Evolutionary conservation across 2,113 vertebrate species (phyloP).

Genomic region (Tamias sibiricus): DNA sequence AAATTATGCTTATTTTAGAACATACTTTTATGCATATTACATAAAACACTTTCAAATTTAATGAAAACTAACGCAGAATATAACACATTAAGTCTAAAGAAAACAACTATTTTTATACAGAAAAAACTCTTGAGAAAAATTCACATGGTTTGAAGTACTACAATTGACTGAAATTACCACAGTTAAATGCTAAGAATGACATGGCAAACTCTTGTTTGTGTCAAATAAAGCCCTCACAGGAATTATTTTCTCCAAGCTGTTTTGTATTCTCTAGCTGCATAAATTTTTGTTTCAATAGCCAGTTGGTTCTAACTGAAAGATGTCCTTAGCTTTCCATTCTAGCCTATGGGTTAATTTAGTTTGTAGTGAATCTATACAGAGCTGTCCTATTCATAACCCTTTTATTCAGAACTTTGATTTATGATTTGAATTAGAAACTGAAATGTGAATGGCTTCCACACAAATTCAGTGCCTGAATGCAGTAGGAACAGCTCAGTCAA

Average conservation of each 20-base stretch:
- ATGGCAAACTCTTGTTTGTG: neutral
- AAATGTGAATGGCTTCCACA: conserved; percentile 40
- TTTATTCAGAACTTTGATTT: conserved; percentile 67
- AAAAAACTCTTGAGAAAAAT: neutral
- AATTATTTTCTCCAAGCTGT: conserved; percentile 51
- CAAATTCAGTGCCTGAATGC: neutral
- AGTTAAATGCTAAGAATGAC: neutral
- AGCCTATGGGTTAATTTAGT: conserved; percentile 56
- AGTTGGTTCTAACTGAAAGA: conserved; percentile 51
- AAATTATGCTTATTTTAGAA: neutral
- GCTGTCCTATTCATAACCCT: conserved; percentile 50
- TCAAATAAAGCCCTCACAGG: neutral
- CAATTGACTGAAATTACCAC: conserved; percentile 12
- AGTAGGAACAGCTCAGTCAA: conserved; percentile 19
- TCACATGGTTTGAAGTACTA: neutral
- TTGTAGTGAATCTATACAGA: conserved; percentile 49
- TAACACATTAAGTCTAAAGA: neutral
- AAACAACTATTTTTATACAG: neutral
- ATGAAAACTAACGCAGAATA: neutral
- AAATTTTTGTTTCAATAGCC: conserved; percentile 58
- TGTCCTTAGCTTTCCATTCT: conserved; percentile 23
- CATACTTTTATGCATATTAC: neutral
- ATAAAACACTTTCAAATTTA: neutral
- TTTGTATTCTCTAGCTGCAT: conserved; percentile 28
- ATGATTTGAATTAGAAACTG: conserved; percentile 59